Evolutionary conservation across 2,888 invertebrate genomes (phyloP).

Genomic region (Rhopalosiphum nymphaeae): DNA sequence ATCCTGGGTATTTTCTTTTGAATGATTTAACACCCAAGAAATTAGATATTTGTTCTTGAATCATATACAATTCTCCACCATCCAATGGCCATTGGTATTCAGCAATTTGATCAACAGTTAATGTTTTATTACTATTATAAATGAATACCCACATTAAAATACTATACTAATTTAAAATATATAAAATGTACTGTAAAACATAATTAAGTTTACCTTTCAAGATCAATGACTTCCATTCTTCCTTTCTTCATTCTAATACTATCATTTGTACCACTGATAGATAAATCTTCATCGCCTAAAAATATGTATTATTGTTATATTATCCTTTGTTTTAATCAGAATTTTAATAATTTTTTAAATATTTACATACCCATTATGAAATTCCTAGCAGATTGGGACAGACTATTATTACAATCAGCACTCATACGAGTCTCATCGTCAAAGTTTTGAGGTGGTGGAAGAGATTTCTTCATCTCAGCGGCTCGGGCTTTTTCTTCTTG

Average conservation of each 20-base stretch:
- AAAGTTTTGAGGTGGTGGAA: constrained; percentile 70
- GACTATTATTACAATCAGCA: constrained; percentile 68
- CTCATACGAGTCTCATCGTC: constrained; percentile 75
- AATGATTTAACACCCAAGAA: constrained; percentile 96
- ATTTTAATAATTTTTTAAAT: background rate
- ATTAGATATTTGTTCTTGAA: constrained; percentile 96
- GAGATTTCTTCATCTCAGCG: constrained; percentile 65
- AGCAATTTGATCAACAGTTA: constrained; percentile 88
- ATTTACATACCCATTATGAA: constrained; percentile 44
- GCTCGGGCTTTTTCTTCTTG: constrained; percentile 66
- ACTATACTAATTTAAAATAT: background rate
- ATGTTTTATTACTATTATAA: constrained; percentile 67
- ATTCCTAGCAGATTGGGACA: constrained; percentile 53
- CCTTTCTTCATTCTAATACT: constrained; percentile 70
- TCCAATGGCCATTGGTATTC: constrained; percentile 92
- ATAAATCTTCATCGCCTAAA: constrained; percentile 65
- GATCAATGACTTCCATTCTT: constrained; percentile 72
- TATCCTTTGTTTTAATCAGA: background rate
- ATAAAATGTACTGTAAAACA: constrained; percentile 68
- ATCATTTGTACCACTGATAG: constrained; percentile 60
- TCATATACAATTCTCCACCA: constrained; percentile 85
- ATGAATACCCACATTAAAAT: background rate
- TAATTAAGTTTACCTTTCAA: constrained; percentile 66
- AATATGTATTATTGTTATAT: background rate
- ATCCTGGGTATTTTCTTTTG: constrained; percentile 93